Percentiles rank a stretch among this genome's conserved stretches.
These are phyloP conservation scores for Tauraco hartlaubi DNA, from an alignment of 2,797 vertebrate genomes.

Conservation along the genomic window DNA sequence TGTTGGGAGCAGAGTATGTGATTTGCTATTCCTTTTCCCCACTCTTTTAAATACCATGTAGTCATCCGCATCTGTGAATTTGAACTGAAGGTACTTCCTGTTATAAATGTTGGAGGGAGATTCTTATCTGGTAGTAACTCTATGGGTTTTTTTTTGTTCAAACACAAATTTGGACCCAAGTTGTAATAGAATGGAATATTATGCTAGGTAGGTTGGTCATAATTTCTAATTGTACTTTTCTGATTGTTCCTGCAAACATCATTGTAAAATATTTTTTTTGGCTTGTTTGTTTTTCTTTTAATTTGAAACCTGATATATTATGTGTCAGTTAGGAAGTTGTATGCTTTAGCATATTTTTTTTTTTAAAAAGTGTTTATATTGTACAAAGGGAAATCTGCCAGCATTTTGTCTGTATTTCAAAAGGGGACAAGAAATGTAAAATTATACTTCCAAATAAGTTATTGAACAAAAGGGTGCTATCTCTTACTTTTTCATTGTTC, in stretches of 20 bases:
- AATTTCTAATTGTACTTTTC: background rate
- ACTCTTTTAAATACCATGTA: background rate
- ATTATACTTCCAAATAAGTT: background rate
- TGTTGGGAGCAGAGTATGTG: background rate
- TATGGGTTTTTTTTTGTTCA: background rate
- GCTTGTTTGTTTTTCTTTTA: background rate
- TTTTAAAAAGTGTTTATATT: background rate
- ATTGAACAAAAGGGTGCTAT: accelerated
- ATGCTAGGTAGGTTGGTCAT: background rate
- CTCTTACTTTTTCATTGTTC: background rate
- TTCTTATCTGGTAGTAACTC: background rate
- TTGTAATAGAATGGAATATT: background rate
- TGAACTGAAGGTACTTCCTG: background rate
- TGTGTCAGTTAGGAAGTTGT: background rate
- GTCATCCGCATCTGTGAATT: background rate
- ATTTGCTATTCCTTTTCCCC: background rate
- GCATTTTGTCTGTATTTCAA: background rate
- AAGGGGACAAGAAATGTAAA: background rate
- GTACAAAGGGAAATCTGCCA: background rate
- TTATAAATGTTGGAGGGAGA: background rate
- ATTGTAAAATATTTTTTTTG: background rate
- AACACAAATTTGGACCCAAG: background rate
- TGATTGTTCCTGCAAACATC: background rate
- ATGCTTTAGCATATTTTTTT: background rate
- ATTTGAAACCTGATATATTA: background rate